Evolutionary conservation across 1,140 invertebrate species (phyloP), one percentile per base, ranked within the genome.

Genomic region (Tachypleus tridentatus): DNA sequence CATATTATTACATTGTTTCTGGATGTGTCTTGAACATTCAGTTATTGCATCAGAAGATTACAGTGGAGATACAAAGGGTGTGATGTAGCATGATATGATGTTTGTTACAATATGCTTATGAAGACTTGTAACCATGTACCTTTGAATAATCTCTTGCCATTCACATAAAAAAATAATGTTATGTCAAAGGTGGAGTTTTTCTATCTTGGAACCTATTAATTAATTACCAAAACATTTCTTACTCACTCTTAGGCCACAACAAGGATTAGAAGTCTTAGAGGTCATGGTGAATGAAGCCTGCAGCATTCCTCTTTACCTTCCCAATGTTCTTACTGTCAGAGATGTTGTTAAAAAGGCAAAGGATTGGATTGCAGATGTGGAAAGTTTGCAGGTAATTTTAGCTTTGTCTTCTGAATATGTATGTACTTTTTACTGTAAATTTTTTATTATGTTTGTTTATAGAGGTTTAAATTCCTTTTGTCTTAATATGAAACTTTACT

Each of bases 291-390:
- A 82, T 49, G 87, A 89, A 64, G 86, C 87, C 0, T 82, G 86
- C 11, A 81, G 84, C 6, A 87, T 95, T 57, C 85, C 89, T 63
- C 90, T 88, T 1, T 86, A 85, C 70, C 77, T 96, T 66, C 91
- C 91, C 0, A 88, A 86, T 59, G 82, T 90, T 61, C 81, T 82
- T 66, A 77, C 83, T 52, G 76, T 96, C 4, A 84, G 85, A 68
- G 86, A 92, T 71, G 86, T 86, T 4, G 74, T 91, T 6, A 83
- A 82, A 7, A 91, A 90, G 77, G 89, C 89, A 1, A 86, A 86
- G 66, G 90, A 92, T 72, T 94, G 91, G 91, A 80, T 86, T 6
- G 72, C 78, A 29, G 29, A 29, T 29, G 29, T 29, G 64, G 84
- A 80, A 60, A 52, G 67, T 51, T 68, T 81, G 11, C 71, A 81